Percentiles rank a stretch among this genome's conserved stretches.
Evolutionary conservation across 2,113 vertebrate species (phyloP).

Genomic region (Erinaceus europaeus): DNA sequence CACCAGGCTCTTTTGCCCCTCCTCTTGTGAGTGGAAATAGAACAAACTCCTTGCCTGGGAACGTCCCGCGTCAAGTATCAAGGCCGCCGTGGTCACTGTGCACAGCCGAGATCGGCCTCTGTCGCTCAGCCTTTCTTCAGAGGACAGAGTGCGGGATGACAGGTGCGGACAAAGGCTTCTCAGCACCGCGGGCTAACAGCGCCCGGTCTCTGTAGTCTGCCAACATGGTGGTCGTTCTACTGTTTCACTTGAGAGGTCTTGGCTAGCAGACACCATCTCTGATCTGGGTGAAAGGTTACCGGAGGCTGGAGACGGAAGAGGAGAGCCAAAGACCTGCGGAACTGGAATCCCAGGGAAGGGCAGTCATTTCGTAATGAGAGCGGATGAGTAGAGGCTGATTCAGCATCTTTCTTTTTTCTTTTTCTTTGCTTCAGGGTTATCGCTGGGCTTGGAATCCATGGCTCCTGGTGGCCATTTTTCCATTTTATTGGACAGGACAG

Average conservation of each 20-base stretch:
- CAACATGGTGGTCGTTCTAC: background rate
- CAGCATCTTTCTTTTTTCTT: background rate
- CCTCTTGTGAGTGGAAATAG: constrained; percentile 44
- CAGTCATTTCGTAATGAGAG: constrained; percentile 40
- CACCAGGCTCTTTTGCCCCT: background rate
- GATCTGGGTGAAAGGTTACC: constrained; percentile 26
- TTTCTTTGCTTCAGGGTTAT: too few species aligned
- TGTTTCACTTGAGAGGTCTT: too few species aligned
- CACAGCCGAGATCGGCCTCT: constrained; percentile 13
- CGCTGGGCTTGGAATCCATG: too few species aligned
- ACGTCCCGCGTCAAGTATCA: constrained; percentile 60
- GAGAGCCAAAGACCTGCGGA: background rate
- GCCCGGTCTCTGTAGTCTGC: background rate
- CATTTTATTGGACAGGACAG: too few species aligned
- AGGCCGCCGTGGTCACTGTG: constrained; percentile 49
- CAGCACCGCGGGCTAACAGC: background rate
- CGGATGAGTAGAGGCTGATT: constrained; percentile 37
- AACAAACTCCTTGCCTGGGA: constrained; percentile 37
- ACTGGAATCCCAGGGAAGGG: background rate
- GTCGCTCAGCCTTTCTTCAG: constrained; percentile 42
- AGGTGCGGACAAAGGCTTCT: constrained; percentile 23
- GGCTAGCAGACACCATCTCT: background rate
- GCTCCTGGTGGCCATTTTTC: too few species aligned
- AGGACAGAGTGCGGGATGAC: background rate
- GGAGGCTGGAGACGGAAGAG: background rate